phyloP scores from a whole-genome alignment of 2,797 vertebrate species.

The Gallinago stenura region DNA sequence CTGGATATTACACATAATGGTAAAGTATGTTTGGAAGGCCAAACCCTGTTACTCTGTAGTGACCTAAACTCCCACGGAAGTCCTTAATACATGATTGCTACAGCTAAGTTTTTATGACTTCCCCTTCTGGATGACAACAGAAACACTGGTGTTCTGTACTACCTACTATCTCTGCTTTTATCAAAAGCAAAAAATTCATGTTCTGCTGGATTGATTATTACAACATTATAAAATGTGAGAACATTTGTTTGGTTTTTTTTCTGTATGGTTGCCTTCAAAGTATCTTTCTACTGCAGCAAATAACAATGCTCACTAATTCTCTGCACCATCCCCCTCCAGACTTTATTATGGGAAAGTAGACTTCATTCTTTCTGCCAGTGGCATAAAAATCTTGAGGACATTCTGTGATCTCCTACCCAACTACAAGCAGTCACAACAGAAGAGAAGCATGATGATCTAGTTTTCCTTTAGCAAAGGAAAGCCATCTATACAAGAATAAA shows the following conservation, averaged over 20 bases:
- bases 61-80: background rate
- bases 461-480: conserved; percentile 44
- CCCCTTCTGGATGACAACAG: background rate
- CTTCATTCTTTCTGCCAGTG: background rate
- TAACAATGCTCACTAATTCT: background rate
- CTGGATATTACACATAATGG: background rate
- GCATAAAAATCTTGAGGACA: background rate
- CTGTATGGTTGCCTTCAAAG: background rate
- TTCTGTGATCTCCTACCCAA: background rate
- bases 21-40: background rate
- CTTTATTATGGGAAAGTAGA: background rate
- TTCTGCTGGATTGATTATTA: background rate
- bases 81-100: background rate
- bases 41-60: background rate
- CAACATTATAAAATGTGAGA: background rate
- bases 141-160: background rate
- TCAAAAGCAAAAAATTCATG: background rate
- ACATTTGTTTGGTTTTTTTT: background rate
- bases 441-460: background rate
- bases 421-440: background rate
- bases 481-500: background rate
- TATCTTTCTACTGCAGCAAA: background rate
- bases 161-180: background rate
- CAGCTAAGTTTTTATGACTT: background rate
- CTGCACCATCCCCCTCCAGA: background rate